Evolutionary conservation across 92 coral and sea anemone genomes (phyloP).

Genomic region (Micromussa lordhowensis): DNA sequence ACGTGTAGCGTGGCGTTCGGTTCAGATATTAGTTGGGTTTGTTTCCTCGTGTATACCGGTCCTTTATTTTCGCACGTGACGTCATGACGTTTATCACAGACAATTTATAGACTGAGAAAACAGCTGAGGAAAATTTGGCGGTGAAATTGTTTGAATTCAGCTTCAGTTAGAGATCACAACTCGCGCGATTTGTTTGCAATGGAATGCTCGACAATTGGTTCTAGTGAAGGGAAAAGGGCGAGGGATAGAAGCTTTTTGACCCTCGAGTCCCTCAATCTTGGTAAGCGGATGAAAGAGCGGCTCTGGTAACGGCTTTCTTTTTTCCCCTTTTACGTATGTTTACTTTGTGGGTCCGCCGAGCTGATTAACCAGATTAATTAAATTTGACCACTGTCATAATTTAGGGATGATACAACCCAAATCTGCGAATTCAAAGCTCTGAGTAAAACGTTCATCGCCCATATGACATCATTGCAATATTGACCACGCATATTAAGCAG

Average conservation of each 20-base stretch:
- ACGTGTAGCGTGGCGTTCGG: background rate
- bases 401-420: background rate
- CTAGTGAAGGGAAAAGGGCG: background rate
- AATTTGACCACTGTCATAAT: background rate
- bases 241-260: background rate
- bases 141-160: background rate
- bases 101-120: no score
- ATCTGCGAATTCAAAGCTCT: background rate
- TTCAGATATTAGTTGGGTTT: background rate
- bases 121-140: no score
- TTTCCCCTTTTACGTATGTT: background rate
- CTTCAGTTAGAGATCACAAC: background rate
- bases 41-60: background rate
- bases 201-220: background rate
- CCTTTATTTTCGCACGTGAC: background rate
- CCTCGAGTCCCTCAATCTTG: background rate
- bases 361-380: background rate
- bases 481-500: slow-evolving; percentile 12
- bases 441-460: background rate
- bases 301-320: background rate
- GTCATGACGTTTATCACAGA: background rate
- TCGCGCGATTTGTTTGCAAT: background rate
- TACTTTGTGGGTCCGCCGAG: background rate
- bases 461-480: slow-evolving; percentile 14
- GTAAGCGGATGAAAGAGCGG: background rate